Conservation (phyloP, 2,888 invertebrate genomes). For the Habroteleia sp. region DNA sequence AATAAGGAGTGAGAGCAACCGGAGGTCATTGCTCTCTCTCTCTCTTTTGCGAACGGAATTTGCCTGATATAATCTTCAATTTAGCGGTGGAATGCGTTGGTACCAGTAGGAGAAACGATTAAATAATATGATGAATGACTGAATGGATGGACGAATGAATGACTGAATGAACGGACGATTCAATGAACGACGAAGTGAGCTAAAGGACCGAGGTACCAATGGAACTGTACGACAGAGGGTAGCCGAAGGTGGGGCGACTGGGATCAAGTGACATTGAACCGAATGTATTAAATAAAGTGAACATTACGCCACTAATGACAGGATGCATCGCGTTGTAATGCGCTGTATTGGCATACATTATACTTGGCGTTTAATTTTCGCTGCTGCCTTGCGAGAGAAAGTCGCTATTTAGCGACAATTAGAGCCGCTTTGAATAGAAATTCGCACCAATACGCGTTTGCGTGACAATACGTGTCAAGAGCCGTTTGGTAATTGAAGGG, state of each 20-base stretch:
- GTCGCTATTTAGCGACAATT: no score
- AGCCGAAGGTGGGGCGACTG: conserved; percentile 67
- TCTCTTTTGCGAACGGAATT: conserved; percentile 59
- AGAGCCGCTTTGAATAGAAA: no score
- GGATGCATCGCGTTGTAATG: conserved; percentile 69
- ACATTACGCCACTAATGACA: conserved; percentile 76
- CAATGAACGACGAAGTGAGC: conserved; percentile 63
- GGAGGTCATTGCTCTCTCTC: conserved; percentile 61
- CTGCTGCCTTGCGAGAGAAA: conserved; percentile 15
- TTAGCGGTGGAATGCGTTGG: conserved; percentile 50
- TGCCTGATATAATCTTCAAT: conserved; percentile 55
- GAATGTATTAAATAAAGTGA: conserved; percentile 75
- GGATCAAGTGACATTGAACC: conserved; percentile 78
- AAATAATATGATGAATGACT: conserved; percentile 62
- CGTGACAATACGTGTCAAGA: conserved; percentile 11
- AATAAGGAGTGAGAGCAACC: conserved; percentile 13
- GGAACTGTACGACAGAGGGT: conserved; percentile 53
- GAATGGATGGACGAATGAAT: conserved; percentile 63
- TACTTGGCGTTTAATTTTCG: conserved; percentile 1
- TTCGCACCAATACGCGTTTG: no score
- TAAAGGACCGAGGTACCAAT: conserved; percentile 55
- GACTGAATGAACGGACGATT: conserved; percentile 64
- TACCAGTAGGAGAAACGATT: conserved; percentile 53
- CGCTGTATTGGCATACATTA: conserved; percentile 15
- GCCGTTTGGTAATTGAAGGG: neutral